Conservation (phyloP, 2,797 vertebrate genomes). For the Sebastes steindachneri region DNA sequence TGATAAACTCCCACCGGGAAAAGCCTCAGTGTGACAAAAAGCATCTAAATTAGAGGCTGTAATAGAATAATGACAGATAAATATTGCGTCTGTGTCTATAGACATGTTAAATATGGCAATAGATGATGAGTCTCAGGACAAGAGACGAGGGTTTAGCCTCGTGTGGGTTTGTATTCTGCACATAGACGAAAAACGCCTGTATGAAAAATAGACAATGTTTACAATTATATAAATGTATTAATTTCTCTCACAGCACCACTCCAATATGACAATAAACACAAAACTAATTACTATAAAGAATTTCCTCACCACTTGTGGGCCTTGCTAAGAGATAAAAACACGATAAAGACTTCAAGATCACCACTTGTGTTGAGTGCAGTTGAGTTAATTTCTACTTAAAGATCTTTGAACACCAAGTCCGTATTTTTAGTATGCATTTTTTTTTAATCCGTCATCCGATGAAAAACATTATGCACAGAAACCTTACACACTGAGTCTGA, state of each 20-base stretch:
- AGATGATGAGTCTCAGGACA: background rate
- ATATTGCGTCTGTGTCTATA: background rate
- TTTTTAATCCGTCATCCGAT: too few species aligned
- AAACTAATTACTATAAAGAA: background rate
- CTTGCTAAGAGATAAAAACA: background rate
- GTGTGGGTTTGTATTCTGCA: background rate
- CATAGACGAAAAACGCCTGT: background rate
- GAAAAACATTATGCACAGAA: too few species aligned
- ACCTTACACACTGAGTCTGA: too few species aligned
- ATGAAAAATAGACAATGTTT: background rate
- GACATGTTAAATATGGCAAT: background rate
- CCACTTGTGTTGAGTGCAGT: background rate
- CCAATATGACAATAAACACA: background rate
- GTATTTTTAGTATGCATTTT: too few species aligned
- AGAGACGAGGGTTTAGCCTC: background rate
- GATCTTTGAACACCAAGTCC: accelerated
- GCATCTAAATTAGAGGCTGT: background rate
- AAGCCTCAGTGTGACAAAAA: background rate
- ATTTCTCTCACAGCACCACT: background rate
- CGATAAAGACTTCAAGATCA: background rate
- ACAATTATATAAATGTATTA: background rate
- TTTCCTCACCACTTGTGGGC: background rate
- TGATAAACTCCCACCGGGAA: background rate
- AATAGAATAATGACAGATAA: background rate
- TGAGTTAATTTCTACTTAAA: background rate